Conservation (phyloP, 2,113 vertebrate species). For the Drymodes brunneopygia region DNA sequence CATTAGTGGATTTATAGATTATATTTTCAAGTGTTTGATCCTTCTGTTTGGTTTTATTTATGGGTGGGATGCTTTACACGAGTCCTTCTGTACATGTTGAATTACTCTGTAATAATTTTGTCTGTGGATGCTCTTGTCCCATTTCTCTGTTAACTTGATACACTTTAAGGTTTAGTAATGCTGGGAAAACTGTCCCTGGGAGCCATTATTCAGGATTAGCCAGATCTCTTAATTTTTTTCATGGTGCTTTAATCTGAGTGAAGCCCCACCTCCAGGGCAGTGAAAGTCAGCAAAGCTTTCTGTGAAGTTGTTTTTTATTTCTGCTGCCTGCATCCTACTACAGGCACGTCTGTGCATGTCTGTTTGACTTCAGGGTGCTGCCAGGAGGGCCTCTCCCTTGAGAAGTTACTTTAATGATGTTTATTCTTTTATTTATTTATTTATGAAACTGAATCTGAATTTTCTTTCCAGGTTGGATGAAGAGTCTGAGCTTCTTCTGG, state of each 20-base stretch:
- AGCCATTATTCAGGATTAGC: neutral
- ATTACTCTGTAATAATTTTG: neutral
- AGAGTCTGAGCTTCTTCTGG: neutral
- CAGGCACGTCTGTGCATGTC: neutral
- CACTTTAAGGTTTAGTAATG: neutral
- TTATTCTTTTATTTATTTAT: too few species aligned
- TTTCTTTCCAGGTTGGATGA: neutral
- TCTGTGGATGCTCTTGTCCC: neutral
- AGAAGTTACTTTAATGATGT: neutral
- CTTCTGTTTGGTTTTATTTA: neutral
- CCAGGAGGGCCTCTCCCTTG: neutral
- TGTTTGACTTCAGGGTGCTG: neutral
- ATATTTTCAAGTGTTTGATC: neutral
- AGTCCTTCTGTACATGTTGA: fast-evolving
- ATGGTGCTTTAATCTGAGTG: neutral
- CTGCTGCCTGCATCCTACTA: fast-evolving
- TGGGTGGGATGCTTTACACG: fast-evolving
- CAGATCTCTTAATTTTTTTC: neutral
- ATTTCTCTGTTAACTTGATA: neutral
- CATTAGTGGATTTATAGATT: fast-evolving
- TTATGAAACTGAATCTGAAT: neutral
- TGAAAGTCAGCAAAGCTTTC: neutral
- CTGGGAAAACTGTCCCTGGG: fast-evolving
- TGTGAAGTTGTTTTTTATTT: neutral
- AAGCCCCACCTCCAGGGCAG: neutral